Conservation (phyloP, 53 echinoderm and acorn worm species). For the Apostichopus leukothele region DNA sequence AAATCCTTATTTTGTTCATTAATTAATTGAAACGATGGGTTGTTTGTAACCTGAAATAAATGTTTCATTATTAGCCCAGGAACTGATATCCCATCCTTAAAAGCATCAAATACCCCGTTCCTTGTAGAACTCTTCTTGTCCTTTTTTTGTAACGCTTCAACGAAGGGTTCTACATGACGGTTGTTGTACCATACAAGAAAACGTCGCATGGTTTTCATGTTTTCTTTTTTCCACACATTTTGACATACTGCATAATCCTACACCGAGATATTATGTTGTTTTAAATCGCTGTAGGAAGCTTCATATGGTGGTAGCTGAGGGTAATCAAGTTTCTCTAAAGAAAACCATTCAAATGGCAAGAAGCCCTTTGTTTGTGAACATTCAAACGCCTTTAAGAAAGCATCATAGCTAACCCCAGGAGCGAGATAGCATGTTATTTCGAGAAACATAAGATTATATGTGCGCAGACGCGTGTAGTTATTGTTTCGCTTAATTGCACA, state of each 20-base stretch:
- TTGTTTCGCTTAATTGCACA: constrained; percentile 37
- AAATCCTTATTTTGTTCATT: constrained; percentile 55
- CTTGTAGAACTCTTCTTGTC: constrained; percentile 11
- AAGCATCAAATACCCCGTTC: constrained; percentile 44
- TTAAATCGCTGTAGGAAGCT: constrained; percentile 52
- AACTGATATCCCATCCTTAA: constrained; percentile 69
- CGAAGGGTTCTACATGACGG: constrained; percentile 55
- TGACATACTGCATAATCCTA: constrained; percentile 51
- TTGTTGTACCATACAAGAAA: constrained; percentile 66
- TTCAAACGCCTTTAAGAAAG: not conserved
- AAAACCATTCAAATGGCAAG: not conserved
- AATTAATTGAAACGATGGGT: constrained; percentile 33
- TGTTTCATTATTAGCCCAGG: constrained; percentile 57
- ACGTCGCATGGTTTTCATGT: constrained; percentile 53
- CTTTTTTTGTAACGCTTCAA: constrained; percentile 58
- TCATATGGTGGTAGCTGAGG: not conserved
- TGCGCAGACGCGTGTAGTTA: constrained; percentile 45
- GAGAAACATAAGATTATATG: constrained; percentile 30
- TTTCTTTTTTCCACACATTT: constrained; percentile 32
- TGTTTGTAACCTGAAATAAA: constrained; percentile 40
- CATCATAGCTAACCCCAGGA: not conserved
- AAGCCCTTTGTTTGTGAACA: not conserved
- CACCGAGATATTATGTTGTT: constrained; percentile 18
- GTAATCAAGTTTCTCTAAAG: constrained; percentile 30
- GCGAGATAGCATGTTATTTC: not conserved